Conservation (phyloP, 1,140 invertebrate genomes). For the Drosophila ohnishii region DNA sequence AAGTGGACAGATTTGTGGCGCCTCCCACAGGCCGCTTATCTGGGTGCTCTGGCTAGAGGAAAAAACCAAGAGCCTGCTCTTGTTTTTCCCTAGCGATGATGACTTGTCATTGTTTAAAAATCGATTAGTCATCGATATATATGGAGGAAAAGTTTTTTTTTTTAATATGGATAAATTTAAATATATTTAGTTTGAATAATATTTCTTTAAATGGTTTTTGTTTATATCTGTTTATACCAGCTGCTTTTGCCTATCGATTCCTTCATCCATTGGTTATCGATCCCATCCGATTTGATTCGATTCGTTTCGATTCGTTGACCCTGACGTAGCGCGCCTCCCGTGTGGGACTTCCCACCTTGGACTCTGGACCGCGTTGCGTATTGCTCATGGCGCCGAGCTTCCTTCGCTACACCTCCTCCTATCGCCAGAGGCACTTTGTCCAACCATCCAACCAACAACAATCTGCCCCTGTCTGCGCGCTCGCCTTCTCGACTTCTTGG, state of each 20-base stretch:
- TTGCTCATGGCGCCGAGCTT: slow-evolving; percentile 27
- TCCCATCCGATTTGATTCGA: slow-evolving; percentile 5
- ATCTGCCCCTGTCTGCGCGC: slow-evolving; percentile 6
- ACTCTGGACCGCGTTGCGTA: slow-evolving; percentile 45
- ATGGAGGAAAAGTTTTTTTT: slow-evolving; percentile 5
- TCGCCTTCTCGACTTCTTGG: slow-evolving; percentile 10
- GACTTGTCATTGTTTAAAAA: not conserved
- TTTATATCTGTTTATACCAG: not conserved
- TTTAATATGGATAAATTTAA: too few relatives aligned
- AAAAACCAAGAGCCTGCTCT: slow-evolving; percentile 33
- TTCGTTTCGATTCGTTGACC: slow-evolving; percentile 26
- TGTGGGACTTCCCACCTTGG: slow-evolving; percentile 47
- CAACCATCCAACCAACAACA: slow-evolving; percentile 20
- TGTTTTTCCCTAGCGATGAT: slow-evolving; percentile 1
- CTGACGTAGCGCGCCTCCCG: slow-evolving; percentile 34
- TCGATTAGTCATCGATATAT: not conserved
- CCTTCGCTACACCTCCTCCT: not conserved
- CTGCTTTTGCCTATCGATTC: slow-evolving; percentile 13
- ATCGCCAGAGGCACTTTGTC: slow-evolving; percentile 13
- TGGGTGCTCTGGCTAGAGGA: slow-evolving; percentile 25
- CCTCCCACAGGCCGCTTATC: slow-evolving; percentile 45
- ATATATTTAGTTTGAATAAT: too few relatives aligned
- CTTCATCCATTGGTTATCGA: slow-evolving; percentile 14
- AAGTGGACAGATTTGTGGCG: slow-evolving; percentile 24
- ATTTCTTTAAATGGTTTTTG: too few relatives aligned